These are phyloP conservation scores for Poeciliopsis prolifica DNA, from an alignment of 2,113 vertebrate genomes.

Conservation along the genomic window DNA sequence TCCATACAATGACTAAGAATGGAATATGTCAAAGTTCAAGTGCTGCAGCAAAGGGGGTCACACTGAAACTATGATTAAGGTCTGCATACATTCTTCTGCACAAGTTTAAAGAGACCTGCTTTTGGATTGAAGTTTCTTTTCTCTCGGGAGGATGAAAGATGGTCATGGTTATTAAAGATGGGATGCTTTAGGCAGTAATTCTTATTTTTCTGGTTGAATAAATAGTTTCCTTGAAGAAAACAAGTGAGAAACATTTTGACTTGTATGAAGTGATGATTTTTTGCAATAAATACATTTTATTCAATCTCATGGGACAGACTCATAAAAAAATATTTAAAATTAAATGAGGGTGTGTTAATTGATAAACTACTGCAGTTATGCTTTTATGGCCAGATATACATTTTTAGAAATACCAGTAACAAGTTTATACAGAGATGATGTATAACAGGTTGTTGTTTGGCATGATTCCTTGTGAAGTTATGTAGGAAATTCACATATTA, in stretches of 20 bases:
- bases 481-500: too few relatives aligned
- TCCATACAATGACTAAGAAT: conserved; percentile 9
- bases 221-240: background rate
- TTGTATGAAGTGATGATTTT: background rate
- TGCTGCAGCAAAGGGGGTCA: background rate
- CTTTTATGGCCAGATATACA: background rate
- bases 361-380: too few relatives aligned
- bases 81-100: conserved; percentile 5
- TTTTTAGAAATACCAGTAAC: background rate
- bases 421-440: background rate
- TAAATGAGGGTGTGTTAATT: background rate
- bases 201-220: background rate
- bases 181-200: background rate
- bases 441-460: too few relatives aligned
- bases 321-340: background rate
- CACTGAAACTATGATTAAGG: background rate
- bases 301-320: background rate
- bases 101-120: background rate
- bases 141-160: background rate
- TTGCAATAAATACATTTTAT: background rate
- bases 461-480: too few relatives aligned
- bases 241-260: background rate
- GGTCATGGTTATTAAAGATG: background rate
- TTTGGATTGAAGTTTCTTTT: background rate
- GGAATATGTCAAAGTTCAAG: conserved; percentile 8